Base-by-base conservation (phyloP, 2,797 vertebrate species). In the Triplophysa yarkandensis region DNA sequence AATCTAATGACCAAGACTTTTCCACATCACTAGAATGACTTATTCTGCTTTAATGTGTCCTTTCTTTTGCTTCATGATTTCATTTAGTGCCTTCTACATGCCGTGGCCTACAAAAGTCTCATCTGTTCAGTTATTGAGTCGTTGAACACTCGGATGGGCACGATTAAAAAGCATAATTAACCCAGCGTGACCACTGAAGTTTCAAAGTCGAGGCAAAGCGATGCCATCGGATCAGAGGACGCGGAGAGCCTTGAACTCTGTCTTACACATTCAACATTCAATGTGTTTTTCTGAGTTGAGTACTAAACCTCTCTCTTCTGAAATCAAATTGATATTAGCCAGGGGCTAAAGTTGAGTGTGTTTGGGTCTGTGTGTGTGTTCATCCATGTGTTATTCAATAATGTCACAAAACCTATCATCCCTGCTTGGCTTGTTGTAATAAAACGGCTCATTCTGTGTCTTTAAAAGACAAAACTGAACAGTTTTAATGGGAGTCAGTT, bases 311-410 rank as follows among this genome's bases (percentile, higher is more conserved):
- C n/a, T 46, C 9, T 28, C 10, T 17, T 50, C 34, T 27, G 13
- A 27, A 62, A 39, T 28, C 4, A 62, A 13, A 32, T 11, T 68
- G 54, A 68, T 54, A 62, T 50, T 39, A 68, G 43, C 28, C 43
- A 62, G 34, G 43, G 68, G 28, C 21, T 2, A 58, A 70, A 65
- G 48, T 39, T 7, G 8, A 3, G 48, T 32, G 48, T 58, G 71
- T 81, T 44, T 61, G 69, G 58, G 69, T 54, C 19, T 68, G 77
- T 74, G 71, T n/a, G n/a, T 71, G 68, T 44, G 70, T 25, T 13
- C 43, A n/a, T 68, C 44, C 27, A 52, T 7, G 14, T 63, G 71
- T 52, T 50, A 71, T 71, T 71, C 23, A 71, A 63, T 63, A 39
- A 62, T 10, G 58, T 17, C 6, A 16, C 58, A 62, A 62, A 52